These are phyloP conservation scores for Xestia rhomboidea DNA, from an alignment of 2,888 invertebrate species.

Conservation along the genomic window DNA sequence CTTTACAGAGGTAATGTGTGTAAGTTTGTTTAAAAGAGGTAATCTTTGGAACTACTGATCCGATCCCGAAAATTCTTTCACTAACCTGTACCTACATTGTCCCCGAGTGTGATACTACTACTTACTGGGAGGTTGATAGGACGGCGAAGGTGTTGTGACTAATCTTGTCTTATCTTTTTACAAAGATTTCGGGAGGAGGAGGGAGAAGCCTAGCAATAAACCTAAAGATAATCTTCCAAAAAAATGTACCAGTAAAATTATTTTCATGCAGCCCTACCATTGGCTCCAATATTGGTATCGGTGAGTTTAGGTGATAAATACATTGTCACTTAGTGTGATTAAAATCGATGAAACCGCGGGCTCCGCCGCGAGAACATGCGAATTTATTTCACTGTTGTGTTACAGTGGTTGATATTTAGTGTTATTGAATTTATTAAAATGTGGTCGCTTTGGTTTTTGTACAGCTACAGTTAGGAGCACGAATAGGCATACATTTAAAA, in stretches of 20 bases:
- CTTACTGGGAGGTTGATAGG: neutral
- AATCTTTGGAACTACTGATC: too few species aligned
- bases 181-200: too few species aligned
- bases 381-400: constrained; percentile 47
- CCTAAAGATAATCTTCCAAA: neutral
- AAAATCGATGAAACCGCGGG: constrained; percentile 77
- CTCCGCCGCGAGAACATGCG: constrained; percentile 23
- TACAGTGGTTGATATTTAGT: constrained; percentile 27
- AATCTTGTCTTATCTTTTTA: neutral
- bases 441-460: neutral
- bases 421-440: neutral
- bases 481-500: neutral
- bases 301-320: constrained; percentile 83
- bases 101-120: neutral
- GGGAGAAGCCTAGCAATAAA: too few species aligned
- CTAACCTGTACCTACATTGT: too few species aligned
- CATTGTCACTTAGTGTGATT: constrained; percentile 85
- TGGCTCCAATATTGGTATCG: constrained; percentile 70
- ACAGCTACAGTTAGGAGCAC: neutral
- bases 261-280: constrained; percentile 57
- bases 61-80: too few species aligned
- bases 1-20: too few species aligned
- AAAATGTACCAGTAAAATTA: too few species aligned
- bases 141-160: neutral
- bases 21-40: too few species aligned